A percentile compares a stretch with the other conserved stretches of the same genome.
phyloP scores from a whole-genome alignment of 2,888 invertebrate genomes.

The Lochmaea capreae region DNA sequence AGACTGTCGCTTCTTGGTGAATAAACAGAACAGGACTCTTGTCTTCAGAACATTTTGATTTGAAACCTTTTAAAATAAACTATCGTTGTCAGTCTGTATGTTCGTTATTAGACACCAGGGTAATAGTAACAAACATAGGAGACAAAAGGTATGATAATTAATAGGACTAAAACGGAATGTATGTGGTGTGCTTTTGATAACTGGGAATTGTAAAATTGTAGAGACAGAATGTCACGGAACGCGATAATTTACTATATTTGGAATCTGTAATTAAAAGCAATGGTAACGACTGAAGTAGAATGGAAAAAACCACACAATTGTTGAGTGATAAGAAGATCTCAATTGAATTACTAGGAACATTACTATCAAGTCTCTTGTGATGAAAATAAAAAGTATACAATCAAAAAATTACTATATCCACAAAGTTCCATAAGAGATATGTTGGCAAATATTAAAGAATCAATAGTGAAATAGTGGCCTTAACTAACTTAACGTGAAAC shows the following conservation, averaged over 20 bases:
- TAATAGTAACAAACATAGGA: too few relatives aligned
- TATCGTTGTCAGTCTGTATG: too few relatives aligned
- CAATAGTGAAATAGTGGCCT: too few relatives aligned
- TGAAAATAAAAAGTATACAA: background rate
- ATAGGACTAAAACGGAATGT: background rate
- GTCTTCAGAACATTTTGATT: background rate
- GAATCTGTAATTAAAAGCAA: background rate
- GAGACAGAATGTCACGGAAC: background rate
- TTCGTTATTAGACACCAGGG: too few relatives aligned
- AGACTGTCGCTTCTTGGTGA: background rate
- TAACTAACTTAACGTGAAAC: too few relatives aligned
- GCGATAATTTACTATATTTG: background rate
- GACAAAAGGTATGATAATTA: background rate
- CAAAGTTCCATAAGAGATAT: too few relatives aligned
- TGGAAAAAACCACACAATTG: background rate
- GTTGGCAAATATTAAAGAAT: too few relatives aligned
- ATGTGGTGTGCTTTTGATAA: background rate
- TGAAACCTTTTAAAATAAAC: too few relatives aligned
- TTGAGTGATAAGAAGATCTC: background rate
- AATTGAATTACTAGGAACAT: too few relatives aligned
- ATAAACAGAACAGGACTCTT: slow-evolving; percentile 5
- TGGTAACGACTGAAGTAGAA: background rate
- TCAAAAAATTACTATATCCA: too few relatives aligned
- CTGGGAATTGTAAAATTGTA: background rate
- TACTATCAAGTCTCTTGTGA: background rate